phyloP scores from a whole-genome alignment of 2,797 vertebrate genomes.

The Molossus molossus region DNA sequence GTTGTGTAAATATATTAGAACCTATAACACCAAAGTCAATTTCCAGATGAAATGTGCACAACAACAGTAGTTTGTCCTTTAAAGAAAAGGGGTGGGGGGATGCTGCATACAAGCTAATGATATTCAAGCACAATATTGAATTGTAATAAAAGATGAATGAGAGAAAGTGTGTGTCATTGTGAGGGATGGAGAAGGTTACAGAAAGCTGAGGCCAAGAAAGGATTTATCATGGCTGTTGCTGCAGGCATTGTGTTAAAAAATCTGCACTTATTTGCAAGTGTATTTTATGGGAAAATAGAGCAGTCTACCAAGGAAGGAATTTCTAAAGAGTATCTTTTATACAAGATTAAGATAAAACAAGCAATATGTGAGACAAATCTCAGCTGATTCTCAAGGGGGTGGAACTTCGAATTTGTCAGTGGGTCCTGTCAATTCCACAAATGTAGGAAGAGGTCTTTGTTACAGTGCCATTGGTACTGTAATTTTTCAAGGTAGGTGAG shows the following conservation, averaged over 20 bases:
- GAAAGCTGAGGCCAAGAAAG: conserved; percentile 90
- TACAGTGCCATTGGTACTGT: conserved; percentile 81
- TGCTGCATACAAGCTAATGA: conserved; percentile 89
- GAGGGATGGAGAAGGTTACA: conserved; percentile 91
- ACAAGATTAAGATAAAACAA: conserved; percentile 90
- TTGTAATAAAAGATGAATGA: conserved; percentile 94
- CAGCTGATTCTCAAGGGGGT: conserved; percentile 60
- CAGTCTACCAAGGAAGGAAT: conserved; percentile 88
- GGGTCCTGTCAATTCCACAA: conserved; percentile 83
- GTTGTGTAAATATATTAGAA: conserved; percentile 92
- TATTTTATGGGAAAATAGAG: conserved; percentile 90
- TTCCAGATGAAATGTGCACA: conserved; percentile 90
- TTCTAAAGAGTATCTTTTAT: conserved; percentile 90
- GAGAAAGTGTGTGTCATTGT: conserved; percentile 91
- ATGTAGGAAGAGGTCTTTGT: conserved; percentile 85
- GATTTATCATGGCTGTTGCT: conserved; percentile 91
- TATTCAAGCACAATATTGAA: conserved; percentile 92
- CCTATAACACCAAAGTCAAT: conserved; percentile 90
- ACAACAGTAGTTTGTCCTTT: conserved; percentile 88
- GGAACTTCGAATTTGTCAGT: conserved; percentile 87
- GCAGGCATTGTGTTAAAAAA: conserved; percentile 89
- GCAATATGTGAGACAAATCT: conserved; percentile 87
- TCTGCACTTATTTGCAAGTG: conserved; percentile 91
- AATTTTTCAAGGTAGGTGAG: conserved; percentile 86
- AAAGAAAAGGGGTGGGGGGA: conserved; percentile 59